A percentile compares a stretch with the other conserved stretches of the same genome.
phyloP scores from a whole-genome alignment of 92 coral and sea anemone species.

The Zoanthus sansibaricus region DNA sequence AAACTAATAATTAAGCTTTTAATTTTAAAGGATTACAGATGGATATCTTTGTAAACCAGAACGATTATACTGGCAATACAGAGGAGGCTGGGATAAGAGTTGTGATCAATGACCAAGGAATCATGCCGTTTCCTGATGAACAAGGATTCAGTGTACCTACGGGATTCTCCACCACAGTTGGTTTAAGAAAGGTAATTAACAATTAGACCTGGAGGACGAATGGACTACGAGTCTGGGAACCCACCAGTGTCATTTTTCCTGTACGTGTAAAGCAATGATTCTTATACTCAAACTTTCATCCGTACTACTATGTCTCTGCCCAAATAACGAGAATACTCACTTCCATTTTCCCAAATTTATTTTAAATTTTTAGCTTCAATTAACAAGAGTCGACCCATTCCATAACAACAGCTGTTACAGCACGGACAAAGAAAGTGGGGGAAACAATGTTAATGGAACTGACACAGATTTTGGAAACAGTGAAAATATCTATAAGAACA shows the following conservation, averaged over 20 bases:
- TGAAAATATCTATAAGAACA: conserved; percentile 57
- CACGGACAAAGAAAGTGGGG: background rate
- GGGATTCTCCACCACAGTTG: conserved; percentile 91
- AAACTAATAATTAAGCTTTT: background rate
- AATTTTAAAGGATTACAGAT: conserved; percentile 66
- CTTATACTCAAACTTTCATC: too few species aligned
- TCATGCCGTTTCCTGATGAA: conserved; percentile 86
- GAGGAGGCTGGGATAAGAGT: conserved; percentile 88
- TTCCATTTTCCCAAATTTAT: background rate
- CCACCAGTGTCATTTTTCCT: too few species aligned
- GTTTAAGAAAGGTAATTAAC: conserved; percentile 66
- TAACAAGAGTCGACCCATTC: conserved; percentile 73
- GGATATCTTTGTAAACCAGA: conserved; percentile 71
- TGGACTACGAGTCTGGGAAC: too few species aligned
- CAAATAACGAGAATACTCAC: background rate
- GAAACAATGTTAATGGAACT: background rate
- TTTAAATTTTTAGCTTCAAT: conserved; percentile 36
- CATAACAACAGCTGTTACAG: conserved; percentile 71
- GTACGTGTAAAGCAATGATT: too few species aligned
- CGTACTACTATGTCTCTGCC: too few species aligned
- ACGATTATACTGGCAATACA: conserved; percentile 56
- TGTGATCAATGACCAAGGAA: conserved; percentile 73
- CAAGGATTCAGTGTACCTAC: conserved; percentile 91
- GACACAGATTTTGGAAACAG: conserved; percentile 8
- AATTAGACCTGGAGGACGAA: too few species aligned